These are phyloP conservation scores for Eupithecia subfuscata DNA, from an alignment of 2,888 invertebrate genomes.

Conservation along the genomic window DNA sequence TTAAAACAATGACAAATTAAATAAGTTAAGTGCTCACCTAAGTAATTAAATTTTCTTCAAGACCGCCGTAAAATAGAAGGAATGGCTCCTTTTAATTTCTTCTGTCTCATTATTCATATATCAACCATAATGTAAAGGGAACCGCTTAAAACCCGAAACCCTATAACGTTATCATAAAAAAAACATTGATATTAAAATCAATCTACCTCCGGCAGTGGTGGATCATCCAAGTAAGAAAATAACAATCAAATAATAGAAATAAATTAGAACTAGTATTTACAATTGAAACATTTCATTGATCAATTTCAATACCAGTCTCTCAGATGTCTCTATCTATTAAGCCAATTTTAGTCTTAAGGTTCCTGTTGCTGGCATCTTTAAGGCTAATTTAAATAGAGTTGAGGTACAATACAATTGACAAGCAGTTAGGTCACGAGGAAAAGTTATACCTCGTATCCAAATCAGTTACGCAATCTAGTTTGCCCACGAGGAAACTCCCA, in stretches of 20 bases:
- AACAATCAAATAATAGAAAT: no score
- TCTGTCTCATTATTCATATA: not conserved
- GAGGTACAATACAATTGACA: no score
- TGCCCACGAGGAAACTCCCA: no score
- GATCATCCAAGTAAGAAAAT: not conserved
- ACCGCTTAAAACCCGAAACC: not conserved
- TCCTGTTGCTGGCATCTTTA: no score
- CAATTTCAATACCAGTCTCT: no score
- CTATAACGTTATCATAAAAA: not conserved
- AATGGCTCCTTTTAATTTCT: not conserved
- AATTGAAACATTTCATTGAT: no score
- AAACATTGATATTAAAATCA: not conserved
- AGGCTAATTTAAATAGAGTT: no score
- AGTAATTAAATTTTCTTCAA: conserved; percentile 17
- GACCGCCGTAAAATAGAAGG: not conserved
- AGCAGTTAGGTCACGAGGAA: no score
- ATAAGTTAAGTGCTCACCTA: conserved; percentile 16
- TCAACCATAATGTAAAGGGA: not conserved
- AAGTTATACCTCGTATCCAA: no score
- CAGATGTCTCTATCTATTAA: not conserved
- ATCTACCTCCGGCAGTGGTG: not conserved
- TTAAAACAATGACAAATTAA: conserved; percentile 17
- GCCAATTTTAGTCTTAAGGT: no score
- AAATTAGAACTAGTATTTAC: no score
- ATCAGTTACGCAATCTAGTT: no score